Evolutionary conservation across 2,113 vertebrate genomes (phyloP).

Genomic region (Girardinichthys multiradiatus): DNA sequence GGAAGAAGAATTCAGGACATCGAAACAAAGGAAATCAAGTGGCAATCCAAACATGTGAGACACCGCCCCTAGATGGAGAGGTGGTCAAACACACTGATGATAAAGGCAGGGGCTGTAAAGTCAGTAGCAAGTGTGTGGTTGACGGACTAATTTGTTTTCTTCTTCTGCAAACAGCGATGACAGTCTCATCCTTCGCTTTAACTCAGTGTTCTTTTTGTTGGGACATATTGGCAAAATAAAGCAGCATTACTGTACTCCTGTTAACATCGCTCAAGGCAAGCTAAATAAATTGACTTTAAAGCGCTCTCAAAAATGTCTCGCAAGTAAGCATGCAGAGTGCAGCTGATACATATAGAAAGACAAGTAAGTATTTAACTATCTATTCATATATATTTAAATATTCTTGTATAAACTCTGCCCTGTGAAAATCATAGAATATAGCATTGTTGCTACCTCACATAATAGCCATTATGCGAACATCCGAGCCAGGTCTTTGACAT

Average conservation of each 20-base stretch:
- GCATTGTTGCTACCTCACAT: conserved; percentile 80
- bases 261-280: conserved; percentile 68
- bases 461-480: conserved; percentile 71
- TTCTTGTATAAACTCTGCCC: conserved; percentile 71
- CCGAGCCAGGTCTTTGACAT: conserved; percentile 49
- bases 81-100: conserved; percentile 19
- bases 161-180: conserved; percentile 31
- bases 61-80: conserved; percentile 11
- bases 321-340: conserved; percentile 82
- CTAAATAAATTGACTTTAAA: conserved; percentile 69
- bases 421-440: conserved; percentile 72
- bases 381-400: conserved; percentile 53
- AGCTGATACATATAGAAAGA: conserved; percentile 76
- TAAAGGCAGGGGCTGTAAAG: conserved; percentile 37
- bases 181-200: conserved; percentile 27
- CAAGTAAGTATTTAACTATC: conserved; percentile 71
- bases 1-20: conserved; percentile 27
- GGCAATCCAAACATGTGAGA: conserved; percentile 30
- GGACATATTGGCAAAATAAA: conserved; percentile 65
- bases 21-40: conserved; percentile 23
- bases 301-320: conserved; percentile 70
- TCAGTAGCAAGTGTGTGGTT: conserved; percentile 23
- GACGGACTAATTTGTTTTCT: conserved; percentile 35
- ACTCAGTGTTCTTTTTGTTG: conserved; percentile 50
- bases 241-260: conserved; percentile 50